A percentile compares a stretch with the other conserved stretches of the same genome.
phyloP scores from a whole-genome alignment of 2,797 vertebrate genomes.

The Prionace glauca region DNA sequence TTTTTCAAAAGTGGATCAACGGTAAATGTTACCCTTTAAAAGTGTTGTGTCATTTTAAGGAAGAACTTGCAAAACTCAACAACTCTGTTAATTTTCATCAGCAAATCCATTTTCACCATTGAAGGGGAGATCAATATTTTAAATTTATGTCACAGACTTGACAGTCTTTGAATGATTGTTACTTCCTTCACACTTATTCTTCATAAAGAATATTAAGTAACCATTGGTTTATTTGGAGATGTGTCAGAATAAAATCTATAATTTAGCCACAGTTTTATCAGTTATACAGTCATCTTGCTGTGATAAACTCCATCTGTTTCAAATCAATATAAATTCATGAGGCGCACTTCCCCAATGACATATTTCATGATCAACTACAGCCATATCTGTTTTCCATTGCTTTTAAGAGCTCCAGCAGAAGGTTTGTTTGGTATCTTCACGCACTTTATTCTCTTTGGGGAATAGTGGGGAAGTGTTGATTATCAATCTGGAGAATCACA shows the following conservation, averaged over 20 bases:
- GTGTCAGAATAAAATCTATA: slow-evolving; percentile 14
- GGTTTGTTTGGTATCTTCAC: too few species aligned
- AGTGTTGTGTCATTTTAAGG: too few species aligned
- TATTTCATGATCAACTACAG: background rate
- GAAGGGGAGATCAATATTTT: background rate
- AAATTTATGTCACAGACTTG: background rate
- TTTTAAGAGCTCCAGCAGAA: background rate
- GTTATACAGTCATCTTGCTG: background rate
- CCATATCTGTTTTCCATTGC: background rate
- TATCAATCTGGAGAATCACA: too few species aligned
- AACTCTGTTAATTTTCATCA: too few species aligned
- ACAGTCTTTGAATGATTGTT: background rate
- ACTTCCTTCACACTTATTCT: background rate
- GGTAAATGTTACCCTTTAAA: too few species aligned
- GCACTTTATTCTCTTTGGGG: too few species aligned
- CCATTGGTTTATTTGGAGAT: background rate
- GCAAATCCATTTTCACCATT: background rate
- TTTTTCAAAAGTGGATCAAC: too few species aligned
- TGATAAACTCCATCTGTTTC: background rate
- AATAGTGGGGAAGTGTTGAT: too few species aligned
- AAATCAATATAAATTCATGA: slow-evolving; percentile 25
- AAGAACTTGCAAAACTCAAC: too few species aligned
- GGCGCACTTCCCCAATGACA: background rate
- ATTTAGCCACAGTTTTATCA: slow-evolving; percentile 9
- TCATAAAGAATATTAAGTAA: background rate